A percentile compares a stretch with the other conserved stretches of the same genome.
Conservation (phyloP, 2,888 invertebrate species). For the Philereme vetulata region DNA sequence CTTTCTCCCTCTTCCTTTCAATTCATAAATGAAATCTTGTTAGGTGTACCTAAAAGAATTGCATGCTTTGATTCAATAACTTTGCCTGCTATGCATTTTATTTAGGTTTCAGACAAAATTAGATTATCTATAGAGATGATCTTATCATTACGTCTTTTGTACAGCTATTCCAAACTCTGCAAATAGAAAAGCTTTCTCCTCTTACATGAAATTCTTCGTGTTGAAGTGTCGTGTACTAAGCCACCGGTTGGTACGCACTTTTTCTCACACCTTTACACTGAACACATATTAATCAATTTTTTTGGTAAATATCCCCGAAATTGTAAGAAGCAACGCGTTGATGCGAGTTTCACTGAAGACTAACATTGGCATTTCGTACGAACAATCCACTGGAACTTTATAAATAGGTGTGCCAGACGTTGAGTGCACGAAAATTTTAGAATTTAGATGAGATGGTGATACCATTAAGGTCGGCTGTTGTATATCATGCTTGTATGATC, state of each 20-base stretch:
- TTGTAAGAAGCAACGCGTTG: conserved; percentile 15
- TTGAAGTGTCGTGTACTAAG: conserved; percentile 50
- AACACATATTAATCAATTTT: conserved; percentile 50
- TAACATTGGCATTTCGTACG: conserved; percentile 73
- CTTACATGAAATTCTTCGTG: conserved; percentile 51
- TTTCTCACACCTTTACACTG: conserved; percentile 54
- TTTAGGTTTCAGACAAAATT: conserved; percentile 10
- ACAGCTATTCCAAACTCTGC: conserved; percentile 33
- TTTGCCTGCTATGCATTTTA: not conserved
- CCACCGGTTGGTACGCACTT: conserved; percentile 63
- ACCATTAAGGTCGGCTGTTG: conserved; percentile 34
- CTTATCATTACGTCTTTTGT: conserved; percentile 24
- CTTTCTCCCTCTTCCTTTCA: not conserved
- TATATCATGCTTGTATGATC: conserved; percentile 22
- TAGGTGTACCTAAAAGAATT: not conserved
- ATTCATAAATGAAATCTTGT: not conserved
- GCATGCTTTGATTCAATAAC: not conserved
- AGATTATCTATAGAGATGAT: conserved; percentile 17
- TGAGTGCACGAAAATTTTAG: conserved; percentile 50
- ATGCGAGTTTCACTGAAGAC: conserved; percentile 64
- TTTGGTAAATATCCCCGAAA: conserved; percentile 24
- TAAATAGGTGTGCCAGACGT: conserved; percentile 72
- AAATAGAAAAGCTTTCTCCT: conserved; percentile 44
- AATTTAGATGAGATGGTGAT: conserved; percentile 34
- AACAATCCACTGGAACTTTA: conserved; percentile 83